These are phyloP conservation scores for Drosophila niveifrons DNA, from an alignment of 2,888 invertebrate species.

Conservation along the genomic window DNA sequence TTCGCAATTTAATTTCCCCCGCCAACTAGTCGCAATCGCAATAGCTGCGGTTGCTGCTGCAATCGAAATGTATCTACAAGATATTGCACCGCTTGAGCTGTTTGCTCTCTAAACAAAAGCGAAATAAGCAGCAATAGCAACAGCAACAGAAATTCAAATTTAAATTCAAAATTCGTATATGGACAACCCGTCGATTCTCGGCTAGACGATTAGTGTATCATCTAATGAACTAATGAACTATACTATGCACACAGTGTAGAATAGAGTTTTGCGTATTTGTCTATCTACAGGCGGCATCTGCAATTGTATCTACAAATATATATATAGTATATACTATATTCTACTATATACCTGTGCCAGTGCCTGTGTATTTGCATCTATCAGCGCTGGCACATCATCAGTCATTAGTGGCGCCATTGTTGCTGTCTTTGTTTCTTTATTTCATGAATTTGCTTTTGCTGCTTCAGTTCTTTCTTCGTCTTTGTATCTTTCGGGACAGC, in stretches of 20 bases:
- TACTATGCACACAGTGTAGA: constrained; percentile 5
- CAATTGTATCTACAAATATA: constrained; percentile 10
- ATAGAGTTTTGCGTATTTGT: constrained; percentile 52
- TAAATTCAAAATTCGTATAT: constrained; percentile 6
- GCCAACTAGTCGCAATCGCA: neutral
- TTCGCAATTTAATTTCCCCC: constrained; percentile 75
- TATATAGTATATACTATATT: constrained; percentile 1
- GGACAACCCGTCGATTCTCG: constrained; percentile 19
- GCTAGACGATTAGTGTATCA: constrained; percentile 43
- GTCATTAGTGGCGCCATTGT: constrained; percentile 82
- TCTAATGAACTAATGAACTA: constrained; percentile 15
- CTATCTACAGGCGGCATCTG: constrained; percentile 36
- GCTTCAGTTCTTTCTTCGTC: constrained; percentile 12
- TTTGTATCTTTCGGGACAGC: constrained; percentile 33
- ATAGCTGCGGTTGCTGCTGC: constrained; percentile 10
- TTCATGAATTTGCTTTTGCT: constrained; percentile 21
- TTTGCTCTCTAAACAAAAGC: constrained; percentile 66
- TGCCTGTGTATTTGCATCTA: constrained; percentile 68
- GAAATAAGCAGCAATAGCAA: constrained; percentile 29
- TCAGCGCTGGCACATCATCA: constrained; percentile 81
- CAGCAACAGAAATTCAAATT: constrained; percentile 26
- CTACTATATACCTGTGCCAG: constrained; percentile 13
- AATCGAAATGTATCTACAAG: constrained; percentile 35
- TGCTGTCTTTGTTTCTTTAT: constrained; percentile 49
- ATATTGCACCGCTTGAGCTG: constrained; percentile 52